A percentile compares a stretch with the other conserved stretches of the same genome.
Evolutionary conservation across 1,140 invertebrate genomes (phyloP).

Genomic region (Heliconius eleuchia): DNA sequence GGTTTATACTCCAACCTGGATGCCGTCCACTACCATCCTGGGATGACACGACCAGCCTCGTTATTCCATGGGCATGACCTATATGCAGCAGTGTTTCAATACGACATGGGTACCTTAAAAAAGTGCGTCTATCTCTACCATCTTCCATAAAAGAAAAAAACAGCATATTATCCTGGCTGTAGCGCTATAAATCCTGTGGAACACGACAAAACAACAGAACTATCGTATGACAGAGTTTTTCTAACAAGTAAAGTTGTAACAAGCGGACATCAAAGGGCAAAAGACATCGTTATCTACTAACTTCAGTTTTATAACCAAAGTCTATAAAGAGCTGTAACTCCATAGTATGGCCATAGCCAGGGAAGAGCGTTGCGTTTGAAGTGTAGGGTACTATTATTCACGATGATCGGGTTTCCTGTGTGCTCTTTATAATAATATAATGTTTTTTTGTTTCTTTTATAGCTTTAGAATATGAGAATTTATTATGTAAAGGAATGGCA

Average conservation of each 20-base stretch:
- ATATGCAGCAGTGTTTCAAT: too few species aligned
- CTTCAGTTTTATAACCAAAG: conserved; percentile 37
- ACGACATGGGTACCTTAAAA: too few species aligned
- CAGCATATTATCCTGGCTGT: neutral
- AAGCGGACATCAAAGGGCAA: conserved; percentile 40
- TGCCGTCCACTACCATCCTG: too few species aligned
- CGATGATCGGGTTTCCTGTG: neutral
- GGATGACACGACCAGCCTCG: too few species aligned
- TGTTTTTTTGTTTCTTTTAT: too few species aligned
- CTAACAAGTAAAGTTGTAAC: conserved; percentile 47
- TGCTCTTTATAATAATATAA: neutral
- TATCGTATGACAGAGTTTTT: conserved; percentile 40
- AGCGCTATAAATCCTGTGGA: conserved; percentile 15
- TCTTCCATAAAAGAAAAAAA: too few species aligned
- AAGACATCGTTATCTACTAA: conserved; percentile 41
- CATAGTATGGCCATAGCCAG: conserved; percentile 13
- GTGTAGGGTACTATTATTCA: neutral
- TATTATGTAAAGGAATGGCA: too few species aligned
- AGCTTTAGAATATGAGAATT: too few species aligned
- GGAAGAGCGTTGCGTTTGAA: neutral
- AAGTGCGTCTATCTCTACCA: too few species aligned
- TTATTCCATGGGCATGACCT: too few species aligned
- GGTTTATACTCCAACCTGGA: too few species aligned
- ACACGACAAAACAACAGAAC: conserved; percentile 20
- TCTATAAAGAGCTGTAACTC: conserved; percentile 36